A percentile compares a stretch with the other conserved stretches of the same genome.
Conservation (phyloP, 2,888 invertebrate species). For the Euspilapteryx auroguttella region DNA sequence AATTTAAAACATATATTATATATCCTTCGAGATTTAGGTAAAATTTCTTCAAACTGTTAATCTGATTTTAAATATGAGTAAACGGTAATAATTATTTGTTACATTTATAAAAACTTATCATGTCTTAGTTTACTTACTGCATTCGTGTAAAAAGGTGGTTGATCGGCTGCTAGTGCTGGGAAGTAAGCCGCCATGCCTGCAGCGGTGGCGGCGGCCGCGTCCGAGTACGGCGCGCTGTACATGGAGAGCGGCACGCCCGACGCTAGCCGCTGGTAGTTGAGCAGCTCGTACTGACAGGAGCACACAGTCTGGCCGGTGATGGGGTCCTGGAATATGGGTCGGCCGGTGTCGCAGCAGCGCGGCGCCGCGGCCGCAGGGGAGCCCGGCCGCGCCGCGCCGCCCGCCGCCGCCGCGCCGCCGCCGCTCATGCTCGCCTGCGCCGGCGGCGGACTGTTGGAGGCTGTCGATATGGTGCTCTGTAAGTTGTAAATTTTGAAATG, state of each 20-base stretch:
- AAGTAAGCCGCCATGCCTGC: constrained; percentile 86
- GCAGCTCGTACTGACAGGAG: constrained; percentile 88
- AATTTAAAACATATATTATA: too few species aligned
- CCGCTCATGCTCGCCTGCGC: constrained; percentile 62
- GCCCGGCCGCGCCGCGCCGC: constrained; percentile 56
- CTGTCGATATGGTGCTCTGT: constrained; percentile 70
- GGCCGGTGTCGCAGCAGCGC: constrained; percentile 89
- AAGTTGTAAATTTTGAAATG: constrained; percentile 61
- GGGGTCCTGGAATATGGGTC: constrained; percentile 88
- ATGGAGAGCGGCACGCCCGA: constrained; percentile 77
- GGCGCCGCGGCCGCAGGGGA: constrained; percentile 57
- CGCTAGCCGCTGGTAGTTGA: constrained; percentile 81
- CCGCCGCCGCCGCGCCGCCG: constrained; percentile 49
- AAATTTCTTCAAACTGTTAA: too few species aligned
- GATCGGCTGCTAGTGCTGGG: constrained; percentile 81
- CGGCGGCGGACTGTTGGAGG: constrained; percentile 70
- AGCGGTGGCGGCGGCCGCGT: constrained; percentile 66
- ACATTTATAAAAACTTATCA: too few species aligned
- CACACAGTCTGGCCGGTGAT: constrained; percentile 87
- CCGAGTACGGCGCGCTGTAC: constrained; percentile 79
- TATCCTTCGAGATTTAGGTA: too few species aligned
- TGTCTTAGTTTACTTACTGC: constrained; percentile 85
- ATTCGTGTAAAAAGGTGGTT: constrained; percentile 82
- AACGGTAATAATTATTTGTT: too few species aligned
- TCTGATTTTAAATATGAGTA: too few species aligned